Conservation (phyloP, 2,113 vertebrate genomes). For the Andinoacara biseriatus region DNA sequence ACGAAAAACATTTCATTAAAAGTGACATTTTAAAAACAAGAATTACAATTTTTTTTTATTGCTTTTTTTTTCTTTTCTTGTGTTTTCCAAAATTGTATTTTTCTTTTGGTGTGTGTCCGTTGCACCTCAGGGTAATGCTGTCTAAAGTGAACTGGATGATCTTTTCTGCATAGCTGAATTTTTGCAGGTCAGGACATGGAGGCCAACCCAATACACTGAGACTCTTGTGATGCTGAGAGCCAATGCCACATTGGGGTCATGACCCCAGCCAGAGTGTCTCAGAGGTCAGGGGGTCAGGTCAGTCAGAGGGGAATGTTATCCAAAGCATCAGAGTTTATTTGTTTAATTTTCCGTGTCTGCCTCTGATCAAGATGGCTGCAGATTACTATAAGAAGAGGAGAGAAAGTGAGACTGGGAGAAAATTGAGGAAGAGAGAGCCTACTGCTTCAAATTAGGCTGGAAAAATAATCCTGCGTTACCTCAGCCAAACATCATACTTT, state of each 20-base stretch:
- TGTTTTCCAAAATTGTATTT: not conserved
- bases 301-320: slow-evolving; percentile 79
- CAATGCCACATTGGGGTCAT: slow-evolving; percentile 51
- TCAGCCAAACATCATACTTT: slow-evolving; percentile 73
- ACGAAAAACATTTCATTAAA: not conserved
- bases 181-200: slow-evolving; percentile 51
- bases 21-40: not conserved
- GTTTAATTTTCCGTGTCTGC: slow-evolving; percentile 79
- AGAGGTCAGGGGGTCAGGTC: slow-evolving; percentile 73
- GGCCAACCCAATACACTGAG: slow-evolving; percentile 57
- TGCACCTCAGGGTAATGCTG: not conserved
- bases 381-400: slow-evolving; percentile 60
- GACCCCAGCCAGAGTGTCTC: slow-evolving; percentile 73
- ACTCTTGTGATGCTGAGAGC: slow-evolving; percentile 42
- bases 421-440: slow-evolving; percentile 41
- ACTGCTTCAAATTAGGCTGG: slow-evolving; percentile 83
- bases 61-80: not conserved
- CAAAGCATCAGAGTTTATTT: slow-evolving; percentile 79
- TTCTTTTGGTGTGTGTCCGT: not conserved
- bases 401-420: slow-evolving; percentile 25
- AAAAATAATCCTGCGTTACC: slow-evolving; percentile 79
- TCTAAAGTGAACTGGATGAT: not conserved
- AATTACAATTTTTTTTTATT: not conserved
- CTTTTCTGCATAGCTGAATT: slow-evolving; percentile 22
- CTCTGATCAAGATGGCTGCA: slow-evolving; percentile 72